These are phyloP conservation scores for Passer montanus DNA, from an alignment of 2,113 vertebrate genomes.

Conservation along the genomic window DNA sequence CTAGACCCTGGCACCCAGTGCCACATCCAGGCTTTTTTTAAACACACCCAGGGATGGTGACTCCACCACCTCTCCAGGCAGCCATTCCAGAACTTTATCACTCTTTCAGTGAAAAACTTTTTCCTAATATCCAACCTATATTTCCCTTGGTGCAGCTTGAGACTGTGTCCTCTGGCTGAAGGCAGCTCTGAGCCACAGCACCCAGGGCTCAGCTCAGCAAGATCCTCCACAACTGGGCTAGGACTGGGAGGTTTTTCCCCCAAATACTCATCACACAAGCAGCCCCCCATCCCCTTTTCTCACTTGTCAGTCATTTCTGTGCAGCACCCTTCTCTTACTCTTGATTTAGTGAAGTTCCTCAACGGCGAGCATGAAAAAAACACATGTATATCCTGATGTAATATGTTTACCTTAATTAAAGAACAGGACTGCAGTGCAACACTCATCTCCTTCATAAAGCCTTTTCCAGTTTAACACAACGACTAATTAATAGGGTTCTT, in stretches of 20 bases:
- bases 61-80: background rate
- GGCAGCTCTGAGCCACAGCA: background rate
- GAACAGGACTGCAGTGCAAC: background rate
- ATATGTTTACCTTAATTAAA: background rate
- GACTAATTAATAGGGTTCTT: conserved; percentile 38
- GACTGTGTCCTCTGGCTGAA: background rate
- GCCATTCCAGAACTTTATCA: background rate
- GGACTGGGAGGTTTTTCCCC: background rate
- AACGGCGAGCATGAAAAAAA: background rate
- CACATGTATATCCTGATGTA: background rate
- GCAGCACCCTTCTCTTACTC: background rate
- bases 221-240: background rate
- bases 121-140: background rate
- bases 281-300: rapidly evolving
- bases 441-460: background rate
- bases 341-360: background rate
- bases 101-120: background rate
- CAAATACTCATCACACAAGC: background rate
- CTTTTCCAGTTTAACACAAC: background rate
- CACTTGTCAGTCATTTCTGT: background rate
- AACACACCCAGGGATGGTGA: background rate
- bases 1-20: background rate
- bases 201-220: background rate
- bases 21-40: background rate
- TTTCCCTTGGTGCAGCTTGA: background rate